A percentile compares a stretch with the other conserved stretches of the same genome.
Conservation (phyloP, 2,113 vertebrate species). For the Miniopterus natalensis region DNA sequence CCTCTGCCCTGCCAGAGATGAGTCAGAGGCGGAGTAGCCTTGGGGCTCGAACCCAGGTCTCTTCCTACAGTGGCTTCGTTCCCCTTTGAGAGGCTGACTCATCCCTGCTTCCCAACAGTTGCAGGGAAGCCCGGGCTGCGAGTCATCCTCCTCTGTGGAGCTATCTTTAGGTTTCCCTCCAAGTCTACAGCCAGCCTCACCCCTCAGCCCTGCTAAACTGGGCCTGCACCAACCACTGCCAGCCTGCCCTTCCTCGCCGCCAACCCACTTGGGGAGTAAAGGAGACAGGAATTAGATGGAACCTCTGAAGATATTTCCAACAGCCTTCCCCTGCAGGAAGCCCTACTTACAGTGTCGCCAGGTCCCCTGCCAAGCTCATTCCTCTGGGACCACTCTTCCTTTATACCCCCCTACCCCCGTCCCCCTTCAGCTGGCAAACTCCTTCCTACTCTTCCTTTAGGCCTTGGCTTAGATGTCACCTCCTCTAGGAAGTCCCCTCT, state of each 20-base stretch:
- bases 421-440: background rate
- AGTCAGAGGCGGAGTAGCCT: conserved; percentile 63
- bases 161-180: conserved; percentile 81
- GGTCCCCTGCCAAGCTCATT: background rate
- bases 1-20: background rate
- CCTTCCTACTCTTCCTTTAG: background rate
- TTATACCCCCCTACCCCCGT: accelerated
- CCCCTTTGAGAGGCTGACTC: conserved; percentile 68
- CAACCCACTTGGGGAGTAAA: background rate
- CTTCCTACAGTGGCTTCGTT: background rate
- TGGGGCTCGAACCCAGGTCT: conserved; percentile 28
- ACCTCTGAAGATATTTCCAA: background rate
- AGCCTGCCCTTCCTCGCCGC: background rate
- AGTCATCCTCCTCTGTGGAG: conserved; percentile 65
- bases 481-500: conserved; percentile 37
- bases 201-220: conserved; percentile 30
- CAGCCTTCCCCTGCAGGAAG: background rate
- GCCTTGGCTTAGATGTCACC: background rate
- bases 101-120: background rate
- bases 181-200: background rate
- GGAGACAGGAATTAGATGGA: background rate
- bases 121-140: conserved; percentile 47
- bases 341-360: background rate
- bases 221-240: background rate
- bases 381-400: background rate